Percentiles rank a stretch among this genome's conserved stretches.
These are phyloP conservation scores for Aphaenogaster ashmeadi DNA, from an alignment of 1,140 invertebrate genomes.

Conservation along the genomic window DNA sequence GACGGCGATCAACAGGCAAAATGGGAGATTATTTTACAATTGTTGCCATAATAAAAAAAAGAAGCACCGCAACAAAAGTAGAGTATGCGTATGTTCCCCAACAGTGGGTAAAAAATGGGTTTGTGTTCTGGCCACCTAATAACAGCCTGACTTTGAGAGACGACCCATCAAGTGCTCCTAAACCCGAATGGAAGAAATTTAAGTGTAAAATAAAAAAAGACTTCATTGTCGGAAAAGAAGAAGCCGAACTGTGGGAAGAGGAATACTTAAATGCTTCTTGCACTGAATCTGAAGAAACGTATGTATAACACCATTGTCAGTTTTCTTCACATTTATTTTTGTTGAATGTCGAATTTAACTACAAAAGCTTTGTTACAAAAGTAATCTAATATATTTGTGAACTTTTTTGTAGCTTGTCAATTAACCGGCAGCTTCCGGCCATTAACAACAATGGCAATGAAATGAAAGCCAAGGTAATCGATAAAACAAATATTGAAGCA, in stretches of 20 bases:
- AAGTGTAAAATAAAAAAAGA: background rate
- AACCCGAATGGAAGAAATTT: background rate
- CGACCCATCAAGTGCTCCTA: no score
- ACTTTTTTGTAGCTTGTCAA: background rate
- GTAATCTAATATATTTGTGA: background rate
- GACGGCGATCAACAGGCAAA: no score
- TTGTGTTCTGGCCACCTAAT: no score
- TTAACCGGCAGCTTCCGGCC: background rate
- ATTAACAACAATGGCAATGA: background rate
- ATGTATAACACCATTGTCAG: background rate
- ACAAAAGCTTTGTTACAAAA: background rate
- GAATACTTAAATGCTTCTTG: constrained; percentile 1
- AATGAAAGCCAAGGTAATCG: background rate
- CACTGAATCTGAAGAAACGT: constrained; percentile 11
- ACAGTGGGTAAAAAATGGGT: no score
- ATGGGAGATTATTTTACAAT: no score
- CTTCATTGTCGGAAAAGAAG: background rate
- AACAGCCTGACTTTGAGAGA: no score
- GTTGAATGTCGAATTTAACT: background rate
- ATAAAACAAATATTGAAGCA: background rate
- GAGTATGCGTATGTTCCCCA: no score
- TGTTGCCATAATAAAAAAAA: no score
- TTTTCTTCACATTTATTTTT: background rate
- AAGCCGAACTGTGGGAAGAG: background rate
- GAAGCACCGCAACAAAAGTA: no score